phyloP scores from a whole-genome alignment of 2,113 vertebrate genomes.

The Microtus ochrogaster region DNA sequence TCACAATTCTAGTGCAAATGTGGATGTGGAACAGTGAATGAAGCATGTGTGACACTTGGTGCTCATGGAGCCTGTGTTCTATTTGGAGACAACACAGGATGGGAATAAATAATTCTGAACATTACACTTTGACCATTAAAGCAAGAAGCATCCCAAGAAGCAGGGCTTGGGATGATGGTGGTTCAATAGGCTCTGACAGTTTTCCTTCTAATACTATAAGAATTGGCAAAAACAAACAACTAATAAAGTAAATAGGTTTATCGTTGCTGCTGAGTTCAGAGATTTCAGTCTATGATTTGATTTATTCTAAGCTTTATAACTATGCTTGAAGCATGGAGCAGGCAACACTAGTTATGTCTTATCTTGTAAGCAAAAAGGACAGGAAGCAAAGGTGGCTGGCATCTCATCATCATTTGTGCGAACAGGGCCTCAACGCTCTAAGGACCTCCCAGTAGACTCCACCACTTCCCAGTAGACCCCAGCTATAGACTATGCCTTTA shows the following conservation, averaged over 20 bases:
- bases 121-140: background rate
- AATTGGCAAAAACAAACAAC: background rate
- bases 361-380: background rate
- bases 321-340: background rate
- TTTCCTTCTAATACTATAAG: background rate
- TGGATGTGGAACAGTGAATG: background rate
- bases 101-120: background rate
- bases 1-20: background rate
- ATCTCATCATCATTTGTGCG: background rate
- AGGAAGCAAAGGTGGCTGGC: background rate
- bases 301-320: background rate
- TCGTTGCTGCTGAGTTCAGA: background rate
- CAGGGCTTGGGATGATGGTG: background rate
- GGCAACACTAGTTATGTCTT: background rate
- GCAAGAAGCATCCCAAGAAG: background rate
- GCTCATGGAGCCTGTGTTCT: background rate
- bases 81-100: background rate
- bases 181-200: background rate
- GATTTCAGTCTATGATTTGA: background rate
- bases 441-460: background rate
- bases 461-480: background rate
- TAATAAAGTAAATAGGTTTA: background rate
- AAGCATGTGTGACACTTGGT: background rate
- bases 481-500: background rate
- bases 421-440: background rate